Percentiles rank a stretch among this genome's conserved stretches.
Conservation (phyloP, 1,140 invertebrate genomes). For the Rhagoletis zephyria region DNA sequence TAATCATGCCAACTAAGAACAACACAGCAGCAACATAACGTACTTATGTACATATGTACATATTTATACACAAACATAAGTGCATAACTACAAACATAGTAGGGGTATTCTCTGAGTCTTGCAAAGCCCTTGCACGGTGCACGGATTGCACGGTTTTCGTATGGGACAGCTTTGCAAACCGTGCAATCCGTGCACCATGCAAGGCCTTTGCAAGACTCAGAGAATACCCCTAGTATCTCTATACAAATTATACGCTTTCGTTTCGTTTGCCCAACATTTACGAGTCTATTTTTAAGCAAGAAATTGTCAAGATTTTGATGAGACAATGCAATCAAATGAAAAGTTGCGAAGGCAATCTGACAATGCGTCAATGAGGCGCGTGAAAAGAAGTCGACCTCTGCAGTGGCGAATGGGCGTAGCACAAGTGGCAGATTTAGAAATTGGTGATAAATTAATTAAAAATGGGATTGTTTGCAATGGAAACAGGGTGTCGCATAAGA, state of each 20-base stretch:
- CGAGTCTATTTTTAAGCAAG: background rate
- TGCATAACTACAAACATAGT: background rate
- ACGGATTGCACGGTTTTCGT: too few species aligned
- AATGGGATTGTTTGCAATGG: conserved; percentile 66
- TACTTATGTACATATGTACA: background rate
- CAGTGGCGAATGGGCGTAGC: background rate
- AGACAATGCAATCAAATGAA: conserved; percentile 17
- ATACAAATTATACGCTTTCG: background rate
- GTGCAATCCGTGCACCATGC: too few species aligned
- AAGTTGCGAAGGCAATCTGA: background rate
- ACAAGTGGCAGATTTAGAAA: background rate
- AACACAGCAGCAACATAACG: background rate
- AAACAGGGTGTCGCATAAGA: background rate
- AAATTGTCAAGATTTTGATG: conserved; percentile 40
- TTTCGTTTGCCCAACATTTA: background rate
- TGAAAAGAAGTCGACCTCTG: conserved; percentile 33
- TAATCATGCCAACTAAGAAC: background rate
- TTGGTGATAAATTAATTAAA: conserved; percentile 71
- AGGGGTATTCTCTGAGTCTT: too few species aligned
- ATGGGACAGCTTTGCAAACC: too few species aligned
- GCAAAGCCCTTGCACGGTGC: too few species aligned
- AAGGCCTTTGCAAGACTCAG: too few species aligned
- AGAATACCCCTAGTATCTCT: too few species aligned
- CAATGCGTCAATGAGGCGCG: conserved; percentile 2
- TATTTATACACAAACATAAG: background rate